Conservation (phyloP, 1,140 invertebrate genomes). For the Varroa destructor region DNA sequence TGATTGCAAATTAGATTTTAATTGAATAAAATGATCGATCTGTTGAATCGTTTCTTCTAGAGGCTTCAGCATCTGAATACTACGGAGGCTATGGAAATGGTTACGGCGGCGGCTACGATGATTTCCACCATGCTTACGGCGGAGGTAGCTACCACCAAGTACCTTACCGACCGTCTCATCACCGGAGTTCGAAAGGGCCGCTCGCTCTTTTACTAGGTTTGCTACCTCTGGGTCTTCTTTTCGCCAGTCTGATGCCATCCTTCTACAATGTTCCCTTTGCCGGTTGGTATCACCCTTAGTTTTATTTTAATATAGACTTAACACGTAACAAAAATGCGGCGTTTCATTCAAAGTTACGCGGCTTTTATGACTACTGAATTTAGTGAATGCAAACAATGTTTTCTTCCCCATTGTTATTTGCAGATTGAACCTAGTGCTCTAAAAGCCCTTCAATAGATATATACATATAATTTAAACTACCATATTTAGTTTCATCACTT, state of each 20-base stretch:
- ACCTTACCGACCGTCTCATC: slow-evolving; percentile 13
- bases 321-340: no score
- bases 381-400: no score
- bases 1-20: no score
- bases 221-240: not conserved
- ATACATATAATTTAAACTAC: no score
- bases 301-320: no score
- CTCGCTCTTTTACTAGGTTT: slow-evolving; percentile 9
- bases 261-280: slow-evolving; percentile 21
- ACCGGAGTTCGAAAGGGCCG: slow-evolving; percentile 6
- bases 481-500: no score
- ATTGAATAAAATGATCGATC: no score
- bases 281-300: not conserved
- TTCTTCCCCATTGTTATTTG: no score
- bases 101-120: not conserved
- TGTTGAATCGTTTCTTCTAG: not conserved
- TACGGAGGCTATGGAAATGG: slow-evolving; percentile 17
- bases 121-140: slow-evolving; percentile 10
- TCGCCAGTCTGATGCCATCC: slow-evolving; percentile 11
- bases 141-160: slow-evolving; percentile 6
- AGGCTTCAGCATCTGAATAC: slow-evolving; percentile 16
- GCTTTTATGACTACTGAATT: no score
- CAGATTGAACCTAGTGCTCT: no score
- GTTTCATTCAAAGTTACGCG: no score
- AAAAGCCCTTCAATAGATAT: no score